Base-by-base conservation (phyloP, 2,797 vertebrate species). In the Helicolenus hilgendorfi region DNA sequence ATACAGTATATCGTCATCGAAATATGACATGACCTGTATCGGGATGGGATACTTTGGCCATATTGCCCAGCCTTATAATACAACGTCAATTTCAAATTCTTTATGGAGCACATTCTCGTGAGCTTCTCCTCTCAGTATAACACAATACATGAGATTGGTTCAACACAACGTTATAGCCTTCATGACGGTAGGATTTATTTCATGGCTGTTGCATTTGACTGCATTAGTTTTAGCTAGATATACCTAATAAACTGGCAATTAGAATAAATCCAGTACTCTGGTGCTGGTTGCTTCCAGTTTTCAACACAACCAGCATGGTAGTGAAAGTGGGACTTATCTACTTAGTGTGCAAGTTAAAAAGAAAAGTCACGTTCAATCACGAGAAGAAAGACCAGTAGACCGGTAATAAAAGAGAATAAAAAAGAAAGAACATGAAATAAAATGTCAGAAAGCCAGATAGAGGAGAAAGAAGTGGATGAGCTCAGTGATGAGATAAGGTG, bases 401-500 rank as follows among this genome's bases (percentile, higher is more conserved):
- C 27, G 73, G 60, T 58, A 27, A 80, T 36, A 14, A 69, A 41
- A 58, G 13, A 26, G 41, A 64, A 29, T 7, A 26, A 58, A 35
- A 85, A n/a, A 64, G 26, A 41, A n/a, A 56, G 11, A n/a, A 71
- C 11, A 27, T 59, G 24, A 81, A 77, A 72, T 18, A 69, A 35
- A 77, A 63, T 36, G 26, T 85, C 31, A 80, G 18, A 55, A 72
- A 77, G 58, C 71, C 11, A 26, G 11, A 69, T 36, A 31, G 55
- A 67, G 29, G 56, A 72, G 58, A 81, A 31, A 62, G 11, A 74
- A 63, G 1, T n/a, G 49, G 38, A 67, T 74, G 78, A 81, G 56
- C 24, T 80, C 45, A 26, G 79, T 22, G 76, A 77, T 41, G 78
- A 86, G 79, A 72, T 77, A 41, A 77, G 68, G 55, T 60, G 69